Conservation (phyloP, 2,797 vertebrate genomes). For the Sebastes cheni region DNA sequence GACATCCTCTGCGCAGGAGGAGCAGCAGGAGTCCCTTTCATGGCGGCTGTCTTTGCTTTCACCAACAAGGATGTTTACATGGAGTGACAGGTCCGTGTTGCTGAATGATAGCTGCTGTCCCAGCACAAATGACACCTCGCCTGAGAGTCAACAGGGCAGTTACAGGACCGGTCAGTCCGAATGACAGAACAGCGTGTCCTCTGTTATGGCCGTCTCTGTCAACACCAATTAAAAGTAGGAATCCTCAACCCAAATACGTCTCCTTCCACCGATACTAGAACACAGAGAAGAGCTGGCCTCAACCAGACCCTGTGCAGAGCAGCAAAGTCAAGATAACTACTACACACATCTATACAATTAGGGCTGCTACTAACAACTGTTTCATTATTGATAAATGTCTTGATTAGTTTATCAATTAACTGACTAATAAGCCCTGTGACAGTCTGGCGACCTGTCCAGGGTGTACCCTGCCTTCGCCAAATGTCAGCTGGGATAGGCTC, state of each 20-base stretch:
- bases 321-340: not conserved
- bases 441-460: too few species aligned
- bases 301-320: not conserved
- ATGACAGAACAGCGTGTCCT: conserved; percentile 33
- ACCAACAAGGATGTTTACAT: conserved; percentile 57
- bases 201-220: conserved; percentile 33
- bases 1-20: conserved; percentile 20
- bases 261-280: conserved; percentile 4
- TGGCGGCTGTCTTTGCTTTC: conserved; percentile 36
- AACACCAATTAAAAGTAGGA: conserved; percentile 51
- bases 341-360: not conserved
- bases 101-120: conserved; percentile 53
- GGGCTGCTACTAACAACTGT: not conserved
- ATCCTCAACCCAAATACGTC: conserved; percentile 51
- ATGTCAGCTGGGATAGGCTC: too few species aligned
- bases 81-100: conserved; percentile 53
- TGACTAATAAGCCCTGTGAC: too few species aligned
- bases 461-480: too few species aligned
- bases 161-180: conserved; percentile 37
- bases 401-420: not conserved
- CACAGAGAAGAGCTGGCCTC: conserved; percentile 3
- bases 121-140: conserved; percentile 55
- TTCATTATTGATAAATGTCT: not conserved
- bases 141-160: conserved; percentile 47
- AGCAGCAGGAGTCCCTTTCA: conserved; percentile 30